These are phyloP conservation scores for Gadopsis marmoratus DNA, from an alignment of 2,797 vertebrate species.

Conservation along the genomic window DNA sequence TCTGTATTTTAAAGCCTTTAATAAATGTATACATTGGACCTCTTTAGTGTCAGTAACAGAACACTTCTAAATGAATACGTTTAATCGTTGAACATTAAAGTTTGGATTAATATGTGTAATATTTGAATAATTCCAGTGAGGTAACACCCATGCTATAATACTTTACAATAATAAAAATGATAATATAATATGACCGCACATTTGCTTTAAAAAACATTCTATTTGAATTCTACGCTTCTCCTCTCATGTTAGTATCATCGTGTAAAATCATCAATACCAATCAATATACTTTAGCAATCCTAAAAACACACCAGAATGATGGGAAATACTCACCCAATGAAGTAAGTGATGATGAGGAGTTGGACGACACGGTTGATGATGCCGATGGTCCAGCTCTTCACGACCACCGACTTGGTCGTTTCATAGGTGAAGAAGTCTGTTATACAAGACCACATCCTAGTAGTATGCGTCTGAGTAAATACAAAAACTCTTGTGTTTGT, in stretches of 20 bases:
- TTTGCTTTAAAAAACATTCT: not conserved
- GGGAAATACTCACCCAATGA: constrained; percentile 88
- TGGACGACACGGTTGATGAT: constrained; percentile 92
- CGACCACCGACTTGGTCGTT: constrained; percentile 93
- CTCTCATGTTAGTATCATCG: not conserved
- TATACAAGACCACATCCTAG: constrained; percentile 80
- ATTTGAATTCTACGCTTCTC: not conserved
- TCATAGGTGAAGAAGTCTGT: constrained; percentile 92
- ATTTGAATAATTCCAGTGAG: not conserved
- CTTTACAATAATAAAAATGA: not conserved
- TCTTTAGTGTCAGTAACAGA: not conserved
- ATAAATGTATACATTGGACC: no score
- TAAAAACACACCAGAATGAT: not conserved
- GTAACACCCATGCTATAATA: not conserved
- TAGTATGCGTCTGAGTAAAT: not conserved
- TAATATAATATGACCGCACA: not conserved
- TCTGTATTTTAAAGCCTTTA: no score
- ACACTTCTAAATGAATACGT: not conserved
- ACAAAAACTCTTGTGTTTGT: not conserved
- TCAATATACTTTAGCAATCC: no score
- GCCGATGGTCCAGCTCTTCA: constrained; percentile 94
- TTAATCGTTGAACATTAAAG: not conserved
- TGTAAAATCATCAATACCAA: not conserved
- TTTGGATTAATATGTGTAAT: not conserved
- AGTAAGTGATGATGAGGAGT: constrained; percentile 94